Evolutionary conservation across 2,113 vertebrate genomes (phyloP).

Genomic region (Solea solea): DNA sequence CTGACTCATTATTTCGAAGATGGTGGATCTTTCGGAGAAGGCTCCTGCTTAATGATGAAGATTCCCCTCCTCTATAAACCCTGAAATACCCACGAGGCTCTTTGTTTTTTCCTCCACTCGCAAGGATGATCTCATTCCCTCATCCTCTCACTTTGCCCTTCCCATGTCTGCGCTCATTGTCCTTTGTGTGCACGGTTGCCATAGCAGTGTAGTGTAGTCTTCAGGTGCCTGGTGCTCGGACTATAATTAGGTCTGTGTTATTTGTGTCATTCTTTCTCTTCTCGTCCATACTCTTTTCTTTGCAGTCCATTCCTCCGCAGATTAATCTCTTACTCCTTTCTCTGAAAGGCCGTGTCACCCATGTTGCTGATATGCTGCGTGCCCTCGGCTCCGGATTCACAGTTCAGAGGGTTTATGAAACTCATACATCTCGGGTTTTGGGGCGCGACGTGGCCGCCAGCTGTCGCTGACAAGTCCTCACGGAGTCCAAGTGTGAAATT

Average conservation of each 20-base stretch:
- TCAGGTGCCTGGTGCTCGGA: slow-evolving; percentile 42
- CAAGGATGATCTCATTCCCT: slow-evolving; percentile 41
- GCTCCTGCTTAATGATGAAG: slow-evolving; percentile 8
- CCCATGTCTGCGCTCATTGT: slow-evolving; percentile 6
- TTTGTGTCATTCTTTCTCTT: slow-evolving; percentile 30
- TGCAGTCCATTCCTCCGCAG: neutral
- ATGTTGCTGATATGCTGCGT: slow-evolving; percentile 20
- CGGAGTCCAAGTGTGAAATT: slow-evolving; percentile 59
- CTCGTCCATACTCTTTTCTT: neutral
- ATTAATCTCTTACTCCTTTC: neutral
- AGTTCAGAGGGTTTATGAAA: slow-evolving; percentile 46
- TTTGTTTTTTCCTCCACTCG: slow-evolving; percentile 42
- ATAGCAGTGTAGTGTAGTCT: slow-evolving; percentile 41
- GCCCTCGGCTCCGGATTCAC: slow-evolving; percentile 28
- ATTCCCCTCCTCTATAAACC: neutral
- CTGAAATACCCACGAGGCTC: slow-evolving; percentile 30
- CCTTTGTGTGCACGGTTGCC: slow-evolving; percentile 56
- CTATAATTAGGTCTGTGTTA: slow-evolving; percentile 66
- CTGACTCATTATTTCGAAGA: slow-evolving; percentile 35
- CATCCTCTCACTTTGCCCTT: slow-evolving; percentile 4
- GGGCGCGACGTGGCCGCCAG: slow-evolving; percentile 25
- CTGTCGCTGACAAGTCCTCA: slow-evolving; percentile 23
- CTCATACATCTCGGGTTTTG: neutral
- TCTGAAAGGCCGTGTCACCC: slow-evolving; percentile 26
- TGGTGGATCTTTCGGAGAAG: neutral